These are phyloP conservation scores for Syngnathus floridae DNA, from an alignment of 2,113 vertebrate genomes.

Conservation along the genomic window DNA sequence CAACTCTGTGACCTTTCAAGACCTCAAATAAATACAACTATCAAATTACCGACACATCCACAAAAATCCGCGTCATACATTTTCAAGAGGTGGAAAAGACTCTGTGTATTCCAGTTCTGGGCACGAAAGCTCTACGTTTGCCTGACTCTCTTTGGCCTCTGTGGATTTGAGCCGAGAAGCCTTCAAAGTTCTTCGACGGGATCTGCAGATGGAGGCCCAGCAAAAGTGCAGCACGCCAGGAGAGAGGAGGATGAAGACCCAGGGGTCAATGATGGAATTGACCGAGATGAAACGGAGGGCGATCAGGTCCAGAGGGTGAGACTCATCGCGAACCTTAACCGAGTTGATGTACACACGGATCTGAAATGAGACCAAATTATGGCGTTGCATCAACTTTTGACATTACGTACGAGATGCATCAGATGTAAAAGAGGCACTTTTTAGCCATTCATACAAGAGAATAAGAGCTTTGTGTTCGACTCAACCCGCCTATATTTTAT, in stretches of 20 bases:
- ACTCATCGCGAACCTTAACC: accelerated
- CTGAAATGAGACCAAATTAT: constrained; percentile 53
- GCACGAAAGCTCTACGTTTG: constrained; percentile 21
- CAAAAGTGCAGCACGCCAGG: constrained; percentile 77
- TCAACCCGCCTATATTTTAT: too few relatives aligned
- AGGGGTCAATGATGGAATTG: constrained; percentile 88
- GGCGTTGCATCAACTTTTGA: not conserved
- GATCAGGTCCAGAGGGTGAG: constrained; percentile 65
- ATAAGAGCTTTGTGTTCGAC: too few relatives aligned
- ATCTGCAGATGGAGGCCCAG: constrained; percentile 65
- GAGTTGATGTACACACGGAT: constrained; percentile 82
- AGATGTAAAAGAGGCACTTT: too few relatives aligned
- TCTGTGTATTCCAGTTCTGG: not conserved
- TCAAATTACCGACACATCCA: not conserved
- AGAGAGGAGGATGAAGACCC: constrained; percentile 86
- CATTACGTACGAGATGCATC: not conserved
- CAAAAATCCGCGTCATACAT: constrained; percentile 19
- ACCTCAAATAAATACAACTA: constrained; percentile 37
- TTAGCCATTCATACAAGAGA: too few relatives aligned
- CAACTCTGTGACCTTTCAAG: not conserved
- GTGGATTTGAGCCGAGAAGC: constrained; percentile 33
- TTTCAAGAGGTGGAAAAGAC: not conserved
- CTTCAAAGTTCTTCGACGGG: constrained; percentile 10
- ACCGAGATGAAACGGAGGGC: constrained; percentile 84
- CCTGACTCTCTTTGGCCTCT: constrained; percentile 18